phyloP scores from a whole-genome alignment of 1,140 invertebrate genomes.

The Dreissena rostriformis region DNA sequence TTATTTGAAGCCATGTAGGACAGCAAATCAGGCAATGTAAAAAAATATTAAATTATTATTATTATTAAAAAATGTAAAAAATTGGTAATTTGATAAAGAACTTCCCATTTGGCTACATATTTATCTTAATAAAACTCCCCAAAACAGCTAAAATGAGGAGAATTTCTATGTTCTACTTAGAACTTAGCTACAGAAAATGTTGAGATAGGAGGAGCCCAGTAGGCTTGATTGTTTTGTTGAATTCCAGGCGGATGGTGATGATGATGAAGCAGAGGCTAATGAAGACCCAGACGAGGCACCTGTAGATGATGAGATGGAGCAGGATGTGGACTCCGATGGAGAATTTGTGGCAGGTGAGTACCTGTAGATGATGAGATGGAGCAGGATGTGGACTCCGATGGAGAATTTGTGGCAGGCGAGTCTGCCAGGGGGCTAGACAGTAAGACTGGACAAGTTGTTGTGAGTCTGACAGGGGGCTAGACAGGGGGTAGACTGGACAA shows the following conservation, averaged over 20 bases:
- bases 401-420: slow-evolving; percentile 50
- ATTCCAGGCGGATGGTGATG: neutral
- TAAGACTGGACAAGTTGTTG: neutral
- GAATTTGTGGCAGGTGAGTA: slow-evolving; percentile 53
- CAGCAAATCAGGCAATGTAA: too few species aligned
- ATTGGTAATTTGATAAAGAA: too few species aligned
- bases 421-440: too few species aligned
- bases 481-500: too few species aligned
- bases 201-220: neutral
- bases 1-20: too few species aligned
- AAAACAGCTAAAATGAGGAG: too few species aligned
- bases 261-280: slow-evolving; percentile 51
- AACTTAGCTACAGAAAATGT: neutral
- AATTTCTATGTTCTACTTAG: too few species aligned
- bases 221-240: neutral
- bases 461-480: neutral
- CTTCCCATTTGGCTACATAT: too few species aligned
- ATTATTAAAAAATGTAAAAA: too few species aligned
- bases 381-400: slow-evolving; percentile 65
- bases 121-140: too few species aligned
- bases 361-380: slow-evolving; percentile 65
- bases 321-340: slow-evolving; percentile 67
- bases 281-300: slow-evolving; percentile 54
- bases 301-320: slow-evolving; percentile 64
- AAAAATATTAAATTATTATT: too few species aligned